Evolutionary conservation across 2,113 vertebrate genomes (phyloP).

Genomic region (Vidua chalybeata): DNA sequence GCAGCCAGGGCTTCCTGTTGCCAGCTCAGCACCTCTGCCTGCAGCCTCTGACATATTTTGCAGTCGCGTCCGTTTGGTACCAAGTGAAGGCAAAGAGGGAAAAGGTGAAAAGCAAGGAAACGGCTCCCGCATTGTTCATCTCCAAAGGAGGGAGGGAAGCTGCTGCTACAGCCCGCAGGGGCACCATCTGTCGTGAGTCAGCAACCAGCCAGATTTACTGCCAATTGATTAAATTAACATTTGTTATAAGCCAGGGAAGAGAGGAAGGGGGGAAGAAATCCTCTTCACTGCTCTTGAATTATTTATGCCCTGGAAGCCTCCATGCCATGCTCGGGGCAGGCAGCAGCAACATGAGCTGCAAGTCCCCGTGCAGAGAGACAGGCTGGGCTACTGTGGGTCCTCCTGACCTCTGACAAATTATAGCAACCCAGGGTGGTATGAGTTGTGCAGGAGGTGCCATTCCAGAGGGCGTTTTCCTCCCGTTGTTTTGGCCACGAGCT

Average conservation of each 20-base stretch:
- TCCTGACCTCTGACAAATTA: neutral
- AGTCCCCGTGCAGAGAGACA: neutral
- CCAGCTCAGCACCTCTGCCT: neutral
- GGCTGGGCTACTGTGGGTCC: neutral
- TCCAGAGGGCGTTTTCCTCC: slow-evolving; percentile 7
- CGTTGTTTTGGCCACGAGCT: neutral
- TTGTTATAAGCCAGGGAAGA: slow-evolving; percentile 85
- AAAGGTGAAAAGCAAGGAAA: slow-evolving; percentile 51
- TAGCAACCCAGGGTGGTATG: neutral
- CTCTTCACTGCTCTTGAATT: slow-evolving; percentile 77
- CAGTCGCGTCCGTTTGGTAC: neutral
- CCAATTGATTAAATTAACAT: slow-evolving; percentile 99
- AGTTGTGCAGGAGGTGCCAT: neutral
- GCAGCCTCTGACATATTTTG: neutral
- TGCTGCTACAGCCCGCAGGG: slow-evolving; percentile 76
- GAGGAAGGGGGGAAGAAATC: slow-evolving; percentile 65
- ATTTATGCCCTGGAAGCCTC: slow-evolving; percentile 77
- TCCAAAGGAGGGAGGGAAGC: slow-evolving; percentile 79
- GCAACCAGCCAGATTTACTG: slow-evolving; percentile 90
- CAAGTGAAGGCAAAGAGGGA: neutral
- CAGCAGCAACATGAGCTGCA: neutral
- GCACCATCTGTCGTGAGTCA: slow-evolving; percentile 89
- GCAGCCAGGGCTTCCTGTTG: neutral
- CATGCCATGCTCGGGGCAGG: slow-evolving; percentile 19
- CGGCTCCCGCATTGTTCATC: slow-evolving; percentile 54